Evolutionary conservation across 1,140 invertebrate species (phyloP).

Genomic region (Scaptomyza graminum): DNA sequence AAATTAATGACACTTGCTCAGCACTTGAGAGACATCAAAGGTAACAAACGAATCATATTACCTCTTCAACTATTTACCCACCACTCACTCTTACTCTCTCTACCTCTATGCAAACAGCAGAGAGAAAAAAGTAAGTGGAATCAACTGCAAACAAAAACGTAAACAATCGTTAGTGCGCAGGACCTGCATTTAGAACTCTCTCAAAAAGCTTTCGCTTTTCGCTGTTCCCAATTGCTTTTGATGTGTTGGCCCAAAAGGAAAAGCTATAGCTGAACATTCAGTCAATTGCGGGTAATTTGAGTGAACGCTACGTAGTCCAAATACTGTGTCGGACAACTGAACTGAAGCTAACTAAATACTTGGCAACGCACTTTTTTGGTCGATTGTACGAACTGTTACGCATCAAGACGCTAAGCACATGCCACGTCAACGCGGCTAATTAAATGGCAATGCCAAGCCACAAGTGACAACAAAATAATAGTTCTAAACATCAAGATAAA

Average conservation of each 20-base stretch:
- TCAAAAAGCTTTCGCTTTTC: slow-evolving; percentile 7
- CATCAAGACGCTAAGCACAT: slow-evolving; percentile 26
- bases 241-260: slow-evolving; percentile 18
- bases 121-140: slow-evolving; percentile 45
- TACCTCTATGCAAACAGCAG: slow-evolving; percentile 8
- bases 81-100: not conserved
- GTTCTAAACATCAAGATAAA: slow-evolving; percentile 7
- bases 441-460: slow-evolving; percentile 44
- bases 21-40: slow-evolving; percentile 32
- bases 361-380: slow-evolving; percentile 20
- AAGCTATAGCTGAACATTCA: slow-evolving; percentile 75
- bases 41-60: slow-evolving; percentile 4
- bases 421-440: slow-evolving; percentile 43
- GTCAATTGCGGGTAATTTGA: slow-evolving; percentile 66
- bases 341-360: slow-evolving; percentile 23
- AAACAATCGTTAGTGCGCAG: slow-evolving; percentile 76
- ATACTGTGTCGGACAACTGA: slow-evolving; percentile 7
- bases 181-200: slow-evolving; percentile 22
- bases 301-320: slow-evolving; percentile 32
- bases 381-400: slow-evolving; percentile 18
- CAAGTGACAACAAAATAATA: slow-evolving; percentile 30
- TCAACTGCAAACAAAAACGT: slow-evolving; percentile 72
- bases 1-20: slow-evolving; percentile 44
- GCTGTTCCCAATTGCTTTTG: slow-evolving; percentile 4
- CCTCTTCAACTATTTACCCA: not conserved